Percentiles rank a stretch among this genome's conserved stretches.
These are phyloP conservation scores for Piscicola geometra DNA, from an alignment of 2,888 invertebrate genomes.

Conservation along the genomic window DNA sequence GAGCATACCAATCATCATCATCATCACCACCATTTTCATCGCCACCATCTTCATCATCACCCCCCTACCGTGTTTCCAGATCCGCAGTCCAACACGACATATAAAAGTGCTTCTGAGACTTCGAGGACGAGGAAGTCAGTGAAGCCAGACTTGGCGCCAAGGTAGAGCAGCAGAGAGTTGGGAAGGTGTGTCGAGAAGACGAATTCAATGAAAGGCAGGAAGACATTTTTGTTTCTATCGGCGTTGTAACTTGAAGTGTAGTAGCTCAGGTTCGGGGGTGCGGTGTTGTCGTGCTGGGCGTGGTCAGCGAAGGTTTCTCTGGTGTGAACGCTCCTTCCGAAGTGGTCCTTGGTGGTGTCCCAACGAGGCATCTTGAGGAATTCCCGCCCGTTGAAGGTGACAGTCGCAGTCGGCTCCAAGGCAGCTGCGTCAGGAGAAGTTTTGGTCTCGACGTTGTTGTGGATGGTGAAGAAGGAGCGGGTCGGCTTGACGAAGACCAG, in stretches of 20 bases:
- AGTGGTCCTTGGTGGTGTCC: constrained; percentile 7
- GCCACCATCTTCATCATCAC: not conserved
- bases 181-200: constrained; percentile 50
- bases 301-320: not conserved
- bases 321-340: not conserved
- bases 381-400: constrained; percentile 11
- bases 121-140: constrained; percentile 50
- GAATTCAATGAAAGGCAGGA: constrained; percentile 45
- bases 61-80: not conserved
- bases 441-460: constrained; percentile 47
- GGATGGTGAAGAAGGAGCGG: constrained; percentile 44
- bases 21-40: too few species aligned
- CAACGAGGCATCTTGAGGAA: constrained; percentile 22
- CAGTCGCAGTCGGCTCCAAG: constrained; percentile 9
- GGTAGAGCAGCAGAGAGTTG: constrained; percentile 47
- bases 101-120: constrained; percentile 48
- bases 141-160: constrained; percentile 34
- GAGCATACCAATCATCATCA: too few species aligned
- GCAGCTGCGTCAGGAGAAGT: constrained; percentile 40
- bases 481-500: constrained; percentile 37
- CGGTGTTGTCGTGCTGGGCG: not conserved
- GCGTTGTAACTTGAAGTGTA: not conserved
- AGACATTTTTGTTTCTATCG: not conserved
- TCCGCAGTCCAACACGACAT: constrained; percentile 48
- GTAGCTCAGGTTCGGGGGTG: not conserved